A percentile compares a stretch with the other conserved stretches of the same genome.
Evolutionary conservation across 2,113 vertebrate genomes (phyloP).

Genomic region (Oenanthe melanoleuca): DNA sequence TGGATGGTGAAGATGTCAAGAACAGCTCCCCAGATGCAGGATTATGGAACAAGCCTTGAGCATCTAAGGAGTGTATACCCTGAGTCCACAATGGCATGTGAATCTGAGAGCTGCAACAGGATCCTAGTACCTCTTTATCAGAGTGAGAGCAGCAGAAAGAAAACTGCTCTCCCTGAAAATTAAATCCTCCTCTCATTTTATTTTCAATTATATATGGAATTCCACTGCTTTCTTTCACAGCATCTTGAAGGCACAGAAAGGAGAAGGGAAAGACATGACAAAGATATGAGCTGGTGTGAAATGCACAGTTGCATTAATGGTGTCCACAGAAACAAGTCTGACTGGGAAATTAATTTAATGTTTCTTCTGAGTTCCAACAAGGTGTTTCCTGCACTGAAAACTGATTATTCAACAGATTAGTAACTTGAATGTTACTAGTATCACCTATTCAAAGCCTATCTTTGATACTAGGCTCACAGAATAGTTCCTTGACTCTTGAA

Average conservation of each 20-base stretch:
- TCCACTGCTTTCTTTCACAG: background rate
- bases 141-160: background rate
- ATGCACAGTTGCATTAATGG: background rate
- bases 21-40: background rate
- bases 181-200: background rate
- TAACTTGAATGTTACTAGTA: background rate
- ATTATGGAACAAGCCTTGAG: background rate
- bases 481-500: background rate
- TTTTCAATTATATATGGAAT: background rate
- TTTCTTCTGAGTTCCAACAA: background rate
- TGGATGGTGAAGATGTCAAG: background rate
- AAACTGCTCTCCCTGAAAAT: background rate
- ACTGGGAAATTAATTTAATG: background rate
- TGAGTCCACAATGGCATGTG: rapidly evolving
- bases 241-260: background rate
- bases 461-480: background rate
- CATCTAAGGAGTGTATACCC: background rate
- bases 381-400: background rate
- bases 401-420: background rate
- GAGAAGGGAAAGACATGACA: background rate
- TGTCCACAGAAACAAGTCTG: background rate
- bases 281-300: background rate
- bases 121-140: background rate
- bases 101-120: background rate
- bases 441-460: background rate